Base-by-base conservation (phyloP, 2,888 invertebrate species). In the Drosophila borealis region DNA sequence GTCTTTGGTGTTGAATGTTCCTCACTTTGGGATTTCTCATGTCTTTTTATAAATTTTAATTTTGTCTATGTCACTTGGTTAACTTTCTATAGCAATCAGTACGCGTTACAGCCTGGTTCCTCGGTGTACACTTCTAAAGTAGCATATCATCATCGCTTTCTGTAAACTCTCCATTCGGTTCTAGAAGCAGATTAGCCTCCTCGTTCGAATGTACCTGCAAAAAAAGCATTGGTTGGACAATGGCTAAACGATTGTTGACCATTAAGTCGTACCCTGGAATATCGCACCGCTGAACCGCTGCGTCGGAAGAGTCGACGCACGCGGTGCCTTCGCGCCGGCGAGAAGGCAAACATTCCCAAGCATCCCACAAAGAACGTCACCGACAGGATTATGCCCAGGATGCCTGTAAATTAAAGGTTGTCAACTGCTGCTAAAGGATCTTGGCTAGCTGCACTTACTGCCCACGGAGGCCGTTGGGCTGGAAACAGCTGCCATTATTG, bases 91-190 rank as follows among this genome's bases (percentile, higher is more conserved):
- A 70, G 67, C 63, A 71, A 69, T 71, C 68, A 66, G 68, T 78
- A 48, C 69, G 42, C 29, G 44, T 50, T 67, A 67, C 57, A 57
- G 57, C 53, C 55, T 46, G 34, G 9, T 13, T 17, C 9, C 19
- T 13, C 11, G 37, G 45, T 29, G 33, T 45, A 37, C 29, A 50
- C 49, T 55, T 75, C 78, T 91, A 92, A 53, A 92, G 89, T 61
- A 92, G 74, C 90, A 92, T 91, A 53, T 92, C 92, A 65, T 92
- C 92, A 64, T 92, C 92, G 42, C 91, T 91, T 17, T 91, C 92
- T 6, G 89, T 90, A 37, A 92, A 90, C 61, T 91, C 91, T 3
- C 91, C 92, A 74, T 90, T 91, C 14, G 91, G 90, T 64, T 91
- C 91, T 21, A 92, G 68, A 59, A 92, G 66, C 63, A 92, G 74